Evolutionary conservation across 2,797 vertebrate genomes (phyloP), one percentile per base, ranked within the genome.

Genomic region (Hypotaenidia philippensis): DNA sequence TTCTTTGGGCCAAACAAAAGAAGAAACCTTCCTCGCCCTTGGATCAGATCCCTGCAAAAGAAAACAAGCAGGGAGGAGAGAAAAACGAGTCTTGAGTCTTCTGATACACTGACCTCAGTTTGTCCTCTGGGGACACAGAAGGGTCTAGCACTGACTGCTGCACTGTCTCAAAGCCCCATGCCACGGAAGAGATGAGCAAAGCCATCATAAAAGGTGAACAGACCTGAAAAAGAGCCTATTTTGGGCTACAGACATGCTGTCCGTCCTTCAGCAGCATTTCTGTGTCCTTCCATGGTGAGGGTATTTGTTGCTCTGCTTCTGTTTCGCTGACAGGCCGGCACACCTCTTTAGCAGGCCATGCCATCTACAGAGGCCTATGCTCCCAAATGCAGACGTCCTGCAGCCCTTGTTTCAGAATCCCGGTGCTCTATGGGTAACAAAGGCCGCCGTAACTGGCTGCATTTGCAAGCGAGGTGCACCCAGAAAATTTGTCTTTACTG

Each of bases 121-220:
- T 22, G 6, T 22, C 16, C 7, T 47, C 32, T 32, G 23, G 19
- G 27, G 31, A 55, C 3, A 8, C 9, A 44, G 57, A 65, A 78
- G 5, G 8, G n/a, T 5, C 55, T 26, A 61, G 7, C 14, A 26
- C 31, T 70, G 44, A 61, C 4, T 1, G 0, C 34, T 40, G 14
- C 3, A 36, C 11, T 34, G 29, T 9, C 55, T 1, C 4, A 60
- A 69, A 70, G n/a, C 11, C 11, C 25, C 10, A 19, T 13, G 27
- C 1, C 3, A 81, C 23, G n/a, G 25, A 1, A 91, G 13, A 75
- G 23, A 61, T 26, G 13, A 81, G 9, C 25, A 70, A 80, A 83
- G 65, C 12, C 10, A 36, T 53, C 17, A 23, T 18, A 41, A 78
- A 83, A 65, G 4, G 11, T 34, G 38, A 74, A 71, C 5, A 3